Base-by-base conservation (phyloP, 2,797 vertebrate genomes). In the Myotis planiceps region DNA sequence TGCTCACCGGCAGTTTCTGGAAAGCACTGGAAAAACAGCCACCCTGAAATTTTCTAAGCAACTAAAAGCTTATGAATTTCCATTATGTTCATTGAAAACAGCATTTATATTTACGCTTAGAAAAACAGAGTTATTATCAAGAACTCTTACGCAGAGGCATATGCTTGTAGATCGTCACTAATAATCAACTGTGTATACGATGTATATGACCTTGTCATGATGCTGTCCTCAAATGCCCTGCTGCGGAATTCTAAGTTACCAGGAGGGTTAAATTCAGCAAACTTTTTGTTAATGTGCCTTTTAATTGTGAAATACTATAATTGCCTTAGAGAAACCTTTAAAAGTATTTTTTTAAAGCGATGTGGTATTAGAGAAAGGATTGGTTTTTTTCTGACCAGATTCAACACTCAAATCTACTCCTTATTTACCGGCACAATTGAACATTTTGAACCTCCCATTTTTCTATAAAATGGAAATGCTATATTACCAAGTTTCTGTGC, bases 51-150 rank as follows among this genome's bases (percentile, higher is more conserved):
- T 65, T 85, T 68, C 71, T 66, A 89, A 76, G n/a, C 37, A 76
- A 65, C 47, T 92, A 82, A 78, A 82, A 86, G 58, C 13, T 60
- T 76, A 79, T 86, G 63, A 74, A 47, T 90, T 53, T 93, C 23
- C 8, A 53, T 53, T 51, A 75, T 37, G 9, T 32, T 90, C 39
- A 4, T 14, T 71, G 3, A 34, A 88, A 78, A 85, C 78, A 72
- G 13, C 16, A 75, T 39, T 83, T 88, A 63, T 39, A 32, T 81
- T 66, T 94, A 63, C 55, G 53, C 47, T 89, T 69, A 90, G 51
- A 81, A 92, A 94, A 94, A 68, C 34, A 74, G 10, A 95, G 21
- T 88, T 81, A 66, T 95, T 90, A 55, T 60, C 63, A 80, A 49
- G 25, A 95, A 92, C 79, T 58, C 65, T 85, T 75, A 42, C 0